These are phyloP conservation scores for Myxocyprinus asiaticus DNA, from an alignment of 2,113 vertebrate species.

Conservation along the genomic window DNA sequence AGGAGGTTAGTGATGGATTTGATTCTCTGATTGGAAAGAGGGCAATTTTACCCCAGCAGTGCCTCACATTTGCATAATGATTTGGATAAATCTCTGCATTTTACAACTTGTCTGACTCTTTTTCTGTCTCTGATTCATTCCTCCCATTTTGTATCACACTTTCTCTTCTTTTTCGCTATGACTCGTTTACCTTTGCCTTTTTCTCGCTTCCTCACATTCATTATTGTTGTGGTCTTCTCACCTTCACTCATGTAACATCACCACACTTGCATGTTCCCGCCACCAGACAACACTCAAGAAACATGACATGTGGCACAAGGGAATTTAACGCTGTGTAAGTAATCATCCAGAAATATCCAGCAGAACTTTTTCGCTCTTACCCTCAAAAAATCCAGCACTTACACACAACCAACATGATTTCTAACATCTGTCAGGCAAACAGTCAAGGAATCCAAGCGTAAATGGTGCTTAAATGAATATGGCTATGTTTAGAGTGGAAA, in stretches of 20 bases:
- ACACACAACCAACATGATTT: background rate
- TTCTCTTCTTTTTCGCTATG: constrained; percentile 30
- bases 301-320: constrained; percentile 4
- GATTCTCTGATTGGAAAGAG: constrained; percentile 55
- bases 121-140: constrained; percentile 25
- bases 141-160: background rate
- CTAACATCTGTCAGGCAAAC: constrained; percentile 17
- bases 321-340: background rate
- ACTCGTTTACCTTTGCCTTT: background rate
- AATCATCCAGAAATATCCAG: constrained; percentile 20
- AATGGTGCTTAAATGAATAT: constrained; percentile 23
- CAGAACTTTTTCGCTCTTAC: background rate
- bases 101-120: constrained; percentile 32
- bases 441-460: constrained; percentile 18
- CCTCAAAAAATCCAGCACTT: constrained; percentile 4
- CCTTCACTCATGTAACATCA: constrained; percentile 23
- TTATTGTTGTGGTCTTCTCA: constrained; percentile 20
- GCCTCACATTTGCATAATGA: constrained; percentile 59
- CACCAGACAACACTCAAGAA: constrained; percentile 28
- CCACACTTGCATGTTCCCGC: background rate
- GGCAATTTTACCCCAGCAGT: constrained; percentile 56
- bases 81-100: constrained; percentile 51
- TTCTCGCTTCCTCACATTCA: background rate
- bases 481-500: no score
- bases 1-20: constrained; percentile 53